Conservation (phyloP, 1,140 invertebrate species). For the Daktulosphaira vitifoliae region DNA sequence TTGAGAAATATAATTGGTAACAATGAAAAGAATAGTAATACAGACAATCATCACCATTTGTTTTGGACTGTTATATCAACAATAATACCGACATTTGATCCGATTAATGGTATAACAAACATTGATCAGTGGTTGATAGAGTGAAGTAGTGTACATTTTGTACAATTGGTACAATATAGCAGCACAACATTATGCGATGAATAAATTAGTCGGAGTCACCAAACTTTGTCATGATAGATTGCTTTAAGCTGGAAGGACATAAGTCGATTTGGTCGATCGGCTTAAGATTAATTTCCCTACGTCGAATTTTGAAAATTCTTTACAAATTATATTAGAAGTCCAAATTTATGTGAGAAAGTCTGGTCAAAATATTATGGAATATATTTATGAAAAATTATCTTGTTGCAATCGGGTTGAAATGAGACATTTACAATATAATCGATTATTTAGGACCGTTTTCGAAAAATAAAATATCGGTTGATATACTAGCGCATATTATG, state of each 20-base stretch:
- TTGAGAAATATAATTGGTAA: too few species aligned
- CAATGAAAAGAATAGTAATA: background rate
- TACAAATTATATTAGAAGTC: too few species aligned
- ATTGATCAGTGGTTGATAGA: background rate
- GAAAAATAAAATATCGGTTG: background rate
- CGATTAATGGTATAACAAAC: background rate
- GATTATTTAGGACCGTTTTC: background rate
- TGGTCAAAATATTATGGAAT: background rate
- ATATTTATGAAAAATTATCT: conserved; percentile 6
- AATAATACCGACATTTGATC: background rate
- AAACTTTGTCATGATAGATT: too few species aligned
- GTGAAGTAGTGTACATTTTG: background rate
- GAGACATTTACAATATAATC: background rate
- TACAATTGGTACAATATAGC: background rate
- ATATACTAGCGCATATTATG: too few species aligned
- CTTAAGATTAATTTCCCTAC: background rate
- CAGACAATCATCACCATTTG: background rate
- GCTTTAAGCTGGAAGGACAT: background rate
- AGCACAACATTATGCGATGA: background rate
- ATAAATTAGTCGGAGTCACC: background rate
- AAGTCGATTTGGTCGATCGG: background rate
- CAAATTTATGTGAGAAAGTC: background rate
- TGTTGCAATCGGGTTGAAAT: background rate
- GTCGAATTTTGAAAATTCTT: background rate
- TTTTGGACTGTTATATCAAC: background rate